Conservation (phyloP, 2,113 vertebrate species). For the Pholis gunnellus region DNA sequence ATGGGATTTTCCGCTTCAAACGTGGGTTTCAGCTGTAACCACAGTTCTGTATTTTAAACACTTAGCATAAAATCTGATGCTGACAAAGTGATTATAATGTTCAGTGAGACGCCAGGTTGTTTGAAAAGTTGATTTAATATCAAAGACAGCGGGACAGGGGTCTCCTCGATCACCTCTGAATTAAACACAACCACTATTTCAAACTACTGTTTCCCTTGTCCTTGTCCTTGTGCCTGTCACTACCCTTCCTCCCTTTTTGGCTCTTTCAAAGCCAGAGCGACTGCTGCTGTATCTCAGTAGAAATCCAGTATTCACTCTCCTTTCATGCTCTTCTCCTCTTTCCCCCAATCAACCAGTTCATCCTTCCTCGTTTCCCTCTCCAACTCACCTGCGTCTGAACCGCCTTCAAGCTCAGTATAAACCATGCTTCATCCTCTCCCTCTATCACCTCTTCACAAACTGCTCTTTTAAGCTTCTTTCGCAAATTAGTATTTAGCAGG, state of each 20-base stretch:
- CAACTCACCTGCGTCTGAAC: conserved; percentile 34
- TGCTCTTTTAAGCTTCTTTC: background rate
- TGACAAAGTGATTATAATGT: conserved; percentile 34
- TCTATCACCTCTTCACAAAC: conserved; percentile 7
- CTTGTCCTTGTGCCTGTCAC: background rate
- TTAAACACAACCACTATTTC: conserved; percentile 15
- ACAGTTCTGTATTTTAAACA: conserved; percentile 27
- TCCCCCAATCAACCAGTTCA: conserved; percentile 25
- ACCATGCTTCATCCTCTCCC: conserved; percentile 7
- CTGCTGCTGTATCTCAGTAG: conserved; percentile 14
- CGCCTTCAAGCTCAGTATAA: conserved; percentile 21
- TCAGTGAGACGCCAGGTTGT: conserved; percentile 5
- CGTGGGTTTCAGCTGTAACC: conserved; percentile 27
- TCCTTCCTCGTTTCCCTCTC: conserved; percentile 16
- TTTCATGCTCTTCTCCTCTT: conserved; percentile 21
- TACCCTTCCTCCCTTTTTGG: background rate
- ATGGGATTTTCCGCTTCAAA: conserved; percentile 6
- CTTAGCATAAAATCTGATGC: conserved; percentile 7
- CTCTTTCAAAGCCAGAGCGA: background rate
- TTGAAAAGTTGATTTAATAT: conserved; percentile 25
- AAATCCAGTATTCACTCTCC: conserved; percentile 35
- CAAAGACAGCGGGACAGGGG: background rate
- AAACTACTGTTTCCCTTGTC: conserved; percentile 12
- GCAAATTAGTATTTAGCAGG: conserved; percentile 1
- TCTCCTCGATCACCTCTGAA: background rate